Base-by-base conservation (phyloP, 2,888 invertebrate species). In the Dolichomitus sp. region DNA sequence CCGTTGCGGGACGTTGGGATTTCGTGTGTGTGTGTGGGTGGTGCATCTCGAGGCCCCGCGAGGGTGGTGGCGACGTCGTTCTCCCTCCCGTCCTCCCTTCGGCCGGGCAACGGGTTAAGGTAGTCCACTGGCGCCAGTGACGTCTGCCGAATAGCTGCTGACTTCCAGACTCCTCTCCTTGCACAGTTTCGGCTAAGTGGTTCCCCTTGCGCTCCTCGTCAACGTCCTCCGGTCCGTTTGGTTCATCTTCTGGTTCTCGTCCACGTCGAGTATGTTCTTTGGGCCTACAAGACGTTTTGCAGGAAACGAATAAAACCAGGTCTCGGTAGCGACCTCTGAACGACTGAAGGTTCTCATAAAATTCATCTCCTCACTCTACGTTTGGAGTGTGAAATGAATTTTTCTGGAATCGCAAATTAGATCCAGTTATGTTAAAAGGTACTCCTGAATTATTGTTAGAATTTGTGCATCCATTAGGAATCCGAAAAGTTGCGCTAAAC, bases 91-190 rank as follows among this genome's bases (percentile, higher is more conserved):
- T 45, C 42, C 45, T 27, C n/a, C 72, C 75, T 59, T 73, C 61
- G 80, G 61, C 66, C 17, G 40, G 72, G 63, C 73, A 83, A 83
- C 80, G 83, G 83, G 83, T 87, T 87, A 92, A 92, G 92, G 92
- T 93, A 91, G 93, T 91, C 90, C 87, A 87, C 90, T 92, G 93
- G 93, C 93, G 93, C 93, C 93, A 93, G 90, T 83, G 90, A 90
- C 90, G 92, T 92, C 92, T 92, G 89, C 91, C 91, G 90, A 92
- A 92, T 90, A 89, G 91, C 90, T 90, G 88, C 91, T 91, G 91
- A 92, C 91, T 92, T 90, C 88, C 89, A 89, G 91, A 91, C 90
- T 92, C 90, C 23, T 79, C 73, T 87, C 86, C 52, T 61, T 37
- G 63, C 73, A 77, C 80, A 80, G 73, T 83, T 83, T 80, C 80